Conservation (phyloP, 2,797 vertebrate genomes). For the Pygocentrus nattereri region DNA sequence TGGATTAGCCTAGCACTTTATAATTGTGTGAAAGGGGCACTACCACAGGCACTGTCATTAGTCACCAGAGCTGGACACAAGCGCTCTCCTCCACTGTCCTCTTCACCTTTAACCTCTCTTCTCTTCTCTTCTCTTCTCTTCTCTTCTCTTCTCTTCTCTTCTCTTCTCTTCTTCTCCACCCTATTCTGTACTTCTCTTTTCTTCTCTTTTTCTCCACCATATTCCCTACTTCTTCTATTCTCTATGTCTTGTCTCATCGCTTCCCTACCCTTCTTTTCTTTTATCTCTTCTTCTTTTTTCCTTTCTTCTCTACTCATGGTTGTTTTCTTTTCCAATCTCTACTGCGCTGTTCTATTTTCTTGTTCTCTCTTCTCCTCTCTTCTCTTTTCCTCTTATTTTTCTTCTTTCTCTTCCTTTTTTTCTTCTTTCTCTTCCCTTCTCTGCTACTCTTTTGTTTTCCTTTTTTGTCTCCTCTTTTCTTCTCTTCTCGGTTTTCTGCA, state of each 20-base stretch:
- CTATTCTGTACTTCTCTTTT: no score
- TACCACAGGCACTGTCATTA: conserved; percentile 80
- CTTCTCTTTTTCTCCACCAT: neutral
- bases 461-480: neutral
- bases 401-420: neutral
- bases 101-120: conserved; percentile 63
- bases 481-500: neutral
- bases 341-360: neutral
- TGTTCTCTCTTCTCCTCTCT: neutral
- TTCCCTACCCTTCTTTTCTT: neutral
- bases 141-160: neutral
- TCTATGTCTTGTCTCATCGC: conserved; percentile 72
- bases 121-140: conserved; percentile 40
- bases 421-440: neutral
- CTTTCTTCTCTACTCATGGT: no score
- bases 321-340: conserved; percentile 26
- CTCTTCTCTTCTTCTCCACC: no score
- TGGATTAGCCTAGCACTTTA: conserved; percentile 80
- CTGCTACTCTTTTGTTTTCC: neutral
- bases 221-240: no score
- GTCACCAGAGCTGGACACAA: conserved; percentile 72
- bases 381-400: neutral
- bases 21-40: conserved; percentile 83
- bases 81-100: neutral
- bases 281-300: neutral